A percentile compares a stretch with the other conserved stretches of the same genome.
Conservation (phyloP, 1,140 invertebrate species). For the Drosophila ambigua region DNA sequence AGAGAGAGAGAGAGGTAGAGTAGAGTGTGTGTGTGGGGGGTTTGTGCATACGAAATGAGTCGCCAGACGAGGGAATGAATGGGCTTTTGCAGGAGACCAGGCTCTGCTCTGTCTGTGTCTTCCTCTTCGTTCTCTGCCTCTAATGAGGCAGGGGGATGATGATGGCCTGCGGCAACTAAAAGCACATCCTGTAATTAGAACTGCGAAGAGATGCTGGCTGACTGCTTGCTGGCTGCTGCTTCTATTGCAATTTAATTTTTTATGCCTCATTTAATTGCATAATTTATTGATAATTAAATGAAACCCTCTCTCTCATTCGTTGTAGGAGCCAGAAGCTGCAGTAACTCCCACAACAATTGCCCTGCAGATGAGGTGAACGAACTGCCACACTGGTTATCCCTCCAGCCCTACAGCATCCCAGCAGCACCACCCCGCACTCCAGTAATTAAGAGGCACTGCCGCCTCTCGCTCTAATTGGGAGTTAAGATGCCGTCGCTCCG, state of each 20-base stretch:
- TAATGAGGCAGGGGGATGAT: slow-evolving; percentile 16
- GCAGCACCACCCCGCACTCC: slow-evolving; percentile 15
- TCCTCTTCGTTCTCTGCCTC: slow-evolving; percentile 10
- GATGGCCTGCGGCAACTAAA: slow-evolving; percentile 44
- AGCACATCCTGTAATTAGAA: slow-evolving; percentile 64
- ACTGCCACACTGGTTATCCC: slow-evolving; percentile 35
- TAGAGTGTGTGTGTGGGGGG: no score
- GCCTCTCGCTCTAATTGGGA: slow-evolving; percentile 40
- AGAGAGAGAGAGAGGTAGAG: no score
- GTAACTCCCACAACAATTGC: slow-evolving; percentile 55
- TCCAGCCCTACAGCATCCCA: slow-evolving; percentile 15
- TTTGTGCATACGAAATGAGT: no score
- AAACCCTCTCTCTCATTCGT: slow-evolving; percentile 26
- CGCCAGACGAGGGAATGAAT: no score
- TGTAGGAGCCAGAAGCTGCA: slow-evolving; percentile 25
- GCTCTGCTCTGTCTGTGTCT: slow-evolving; percentile 46
- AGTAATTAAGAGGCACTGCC: slow-evolving; percentile 45
- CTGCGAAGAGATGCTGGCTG: neutral
- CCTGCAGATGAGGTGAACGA: slow-evolving; percentile 70
- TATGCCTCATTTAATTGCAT: slow-evolving; percentile 66
- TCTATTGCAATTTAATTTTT: slow-evolving; percentile 36
- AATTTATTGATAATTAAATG: slow-evolving; percentile 80
- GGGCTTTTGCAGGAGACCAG: slow-evolving; percentile 5
- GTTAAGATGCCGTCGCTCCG: slow-evolving; percentile 88
- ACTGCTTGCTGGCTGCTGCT: slow-evolving; percentile 12